A percentile compares a stretch with the other conserved stretches of the same genome.
These are phyloP conservation scores for Oreochromis niloticus DNA, from an alignment of 2,113 vertebrate species.

Conservation along the genomic window DNA sequence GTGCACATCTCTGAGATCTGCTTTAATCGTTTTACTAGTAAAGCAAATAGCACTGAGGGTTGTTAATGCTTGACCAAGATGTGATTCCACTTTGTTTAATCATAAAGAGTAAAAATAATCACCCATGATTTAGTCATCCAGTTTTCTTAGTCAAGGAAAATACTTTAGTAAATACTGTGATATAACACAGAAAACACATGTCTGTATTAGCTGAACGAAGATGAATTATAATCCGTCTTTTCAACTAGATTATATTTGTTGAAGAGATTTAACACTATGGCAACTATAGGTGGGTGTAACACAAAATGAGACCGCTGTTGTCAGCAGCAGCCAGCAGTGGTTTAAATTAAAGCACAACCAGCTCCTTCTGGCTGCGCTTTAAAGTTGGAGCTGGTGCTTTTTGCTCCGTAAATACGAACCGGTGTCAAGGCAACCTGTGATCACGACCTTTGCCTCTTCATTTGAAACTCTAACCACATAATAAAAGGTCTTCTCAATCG, in stretches of 20 bases:
- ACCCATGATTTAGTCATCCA: not conserved
- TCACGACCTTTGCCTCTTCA: not conserved
- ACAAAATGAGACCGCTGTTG: not conserved
- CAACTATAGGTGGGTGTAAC: not conserved
- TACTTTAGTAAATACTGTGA: not conserved
- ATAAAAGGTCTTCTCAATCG: not conserved
- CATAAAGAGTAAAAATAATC: not conserved
- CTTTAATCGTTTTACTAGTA: not conserved
- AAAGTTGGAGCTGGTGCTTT: not conserved
- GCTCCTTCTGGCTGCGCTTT: not conserved
- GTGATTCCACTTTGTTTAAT: not conserved
- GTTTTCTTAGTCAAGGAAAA: not conserved
- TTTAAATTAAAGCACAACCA: not conserved
- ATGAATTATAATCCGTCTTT: not conserved
- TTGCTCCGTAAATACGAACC: not conserved
- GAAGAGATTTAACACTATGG: not conserved
- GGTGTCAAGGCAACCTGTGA: not conserved
- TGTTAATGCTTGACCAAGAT: not conserved
- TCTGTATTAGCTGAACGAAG: not conserved
- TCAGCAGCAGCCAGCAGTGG: not conserved
- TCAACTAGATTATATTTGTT: not conserved
- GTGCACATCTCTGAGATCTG: not conserved
- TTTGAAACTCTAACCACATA: not conserved
- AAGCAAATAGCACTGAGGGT: not conserved
- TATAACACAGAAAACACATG: not conserved